These are phyloP conservation scores for Gymnocheta viridis DNA, from an alignment of 2,888 invertebrate genomes.

Conservation along the genomic window DNA sequence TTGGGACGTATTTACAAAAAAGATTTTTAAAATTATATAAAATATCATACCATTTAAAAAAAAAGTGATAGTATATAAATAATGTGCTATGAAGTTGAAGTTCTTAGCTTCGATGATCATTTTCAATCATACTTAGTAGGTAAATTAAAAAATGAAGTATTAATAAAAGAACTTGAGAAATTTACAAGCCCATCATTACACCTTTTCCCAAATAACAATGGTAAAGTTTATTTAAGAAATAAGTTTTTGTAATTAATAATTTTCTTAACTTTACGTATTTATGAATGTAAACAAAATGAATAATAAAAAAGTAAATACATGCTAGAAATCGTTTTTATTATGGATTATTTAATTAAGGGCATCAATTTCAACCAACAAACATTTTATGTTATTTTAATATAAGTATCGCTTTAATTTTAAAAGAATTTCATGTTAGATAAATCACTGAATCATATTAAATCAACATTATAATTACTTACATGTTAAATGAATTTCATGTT, in stretches of 20 bases:
- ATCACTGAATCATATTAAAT: too few relatives aligned
- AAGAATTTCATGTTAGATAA: too few relatives aligned
- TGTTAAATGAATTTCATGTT: too few relatives aligned
- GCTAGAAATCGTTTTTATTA: too few relatives aligned
- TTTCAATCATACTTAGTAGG: background rate
- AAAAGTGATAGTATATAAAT: background rate
- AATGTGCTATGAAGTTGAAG: background rate
- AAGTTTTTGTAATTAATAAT: background rate
- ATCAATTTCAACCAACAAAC: too few relatives aligned
- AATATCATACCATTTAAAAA: background rate
- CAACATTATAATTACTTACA: too few relatives aligned
- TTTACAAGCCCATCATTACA: background rate
- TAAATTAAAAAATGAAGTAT: background rate
- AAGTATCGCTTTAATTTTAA: too few relatives aligned
- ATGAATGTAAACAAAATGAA: too few relatives aligned
- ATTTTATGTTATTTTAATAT: too few relatives aligned
- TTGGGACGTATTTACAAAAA: background rate
- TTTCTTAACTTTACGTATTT: too few relatives aligned
- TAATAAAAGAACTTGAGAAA: background rate
- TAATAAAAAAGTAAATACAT: too few relatives aligned
- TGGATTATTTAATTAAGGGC: too few relatives aligned
- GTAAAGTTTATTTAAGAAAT: background rate
- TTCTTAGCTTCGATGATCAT: background rate
- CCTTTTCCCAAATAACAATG: background rate
- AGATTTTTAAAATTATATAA: background rate